Conservation (phyloP, 2,797 vertebrate genomes). For the Clarias pachynema region DNA sequence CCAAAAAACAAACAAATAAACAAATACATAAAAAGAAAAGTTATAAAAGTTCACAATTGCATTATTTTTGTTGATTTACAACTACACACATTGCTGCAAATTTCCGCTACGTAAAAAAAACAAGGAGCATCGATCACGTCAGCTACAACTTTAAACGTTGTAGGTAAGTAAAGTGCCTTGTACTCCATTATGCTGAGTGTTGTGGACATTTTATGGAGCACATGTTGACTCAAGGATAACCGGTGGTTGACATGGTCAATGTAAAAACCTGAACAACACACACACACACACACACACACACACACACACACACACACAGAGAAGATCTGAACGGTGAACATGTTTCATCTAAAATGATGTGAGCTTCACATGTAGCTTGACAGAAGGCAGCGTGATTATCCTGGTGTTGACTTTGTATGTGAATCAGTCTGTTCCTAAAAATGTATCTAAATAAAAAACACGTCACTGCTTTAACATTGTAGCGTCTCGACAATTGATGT, state of each 20-base stretch:
- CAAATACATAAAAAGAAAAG: too few species aligned
- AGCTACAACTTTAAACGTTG: neutral
- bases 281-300: too few species aligned
- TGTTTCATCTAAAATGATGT: neutral
- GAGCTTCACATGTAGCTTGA: neutral
- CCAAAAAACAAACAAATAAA: too few species aligned
- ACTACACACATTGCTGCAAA: neutral
- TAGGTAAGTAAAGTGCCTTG: neutral
- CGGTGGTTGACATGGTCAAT: too few species aligned
- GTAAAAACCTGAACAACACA: neutral
- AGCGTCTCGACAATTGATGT: too few species aligned
- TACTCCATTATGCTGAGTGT: neutral
- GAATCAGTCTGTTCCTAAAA: neutral
- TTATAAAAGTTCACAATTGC: neutral
- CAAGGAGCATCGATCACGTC: too few species aligned
- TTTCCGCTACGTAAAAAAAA: neutral
- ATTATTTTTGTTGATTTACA: neutral
- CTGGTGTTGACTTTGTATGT: neutral
- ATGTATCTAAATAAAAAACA: too few species aligned
- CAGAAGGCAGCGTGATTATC: neutral
- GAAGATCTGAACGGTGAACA: neutral
- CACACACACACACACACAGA: too few species aligned
- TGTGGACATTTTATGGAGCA: too few species aligned
- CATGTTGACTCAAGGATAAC: too few species aligned
- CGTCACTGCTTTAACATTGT: neutral